Conservation (phyloP, 2,888 invertebrate species). For the Bembecia ichneumoniformis region DNA sequence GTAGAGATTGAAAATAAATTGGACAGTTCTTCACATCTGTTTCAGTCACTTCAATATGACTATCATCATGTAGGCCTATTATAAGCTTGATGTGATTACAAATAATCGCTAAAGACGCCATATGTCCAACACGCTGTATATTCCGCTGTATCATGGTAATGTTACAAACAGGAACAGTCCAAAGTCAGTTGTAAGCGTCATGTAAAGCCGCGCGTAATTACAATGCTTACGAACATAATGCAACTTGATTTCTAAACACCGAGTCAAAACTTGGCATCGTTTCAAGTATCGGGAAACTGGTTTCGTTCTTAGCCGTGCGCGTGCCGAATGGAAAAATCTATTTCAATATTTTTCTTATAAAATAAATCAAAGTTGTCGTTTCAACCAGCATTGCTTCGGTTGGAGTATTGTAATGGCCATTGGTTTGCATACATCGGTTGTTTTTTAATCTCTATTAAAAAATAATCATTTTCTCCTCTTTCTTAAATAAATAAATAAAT, state of each 20-base stretch:
- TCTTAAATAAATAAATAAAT: too few species aligned
- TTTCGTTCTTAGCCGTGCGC: conserved; percentile 48
- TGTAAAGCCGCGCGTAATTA: neutral
- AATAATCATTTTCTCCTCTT: too few species aligned
- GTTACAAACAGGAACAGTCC: neutral
- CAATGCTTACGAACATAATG: conserved; percentile 2
- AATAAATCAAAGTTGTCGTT: conserved; percentile 29
- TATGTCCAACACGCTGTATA: neutral
- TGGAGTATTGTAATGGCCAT: neutral
- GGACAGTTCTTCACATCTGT: too few species aligned
- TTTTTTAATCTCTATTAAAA: neutral
- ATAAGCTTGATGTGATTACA: neutral
- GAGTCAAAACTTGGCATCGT: conserved; percentile 53
- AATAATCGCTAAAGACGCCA: neutral
- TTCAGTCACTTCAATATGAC: too few species aligned
- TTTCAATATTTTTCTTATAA: conserved; percentile 55
- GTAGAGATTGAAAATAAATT: too few species aligned
- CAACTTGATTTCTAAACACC: conserved; percentile 54
- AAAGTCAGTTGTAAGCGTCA: neutral
- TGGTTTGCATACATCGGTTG: neutral
- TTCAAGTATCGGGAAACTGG: conserved; percentile 53
- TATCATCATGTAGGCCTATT: neutral
- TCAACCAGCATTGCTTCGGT: conserved; percentile 14
- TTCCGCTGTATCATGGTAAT: neutral
- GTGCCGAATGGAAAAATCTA: conserved; percentile 47